Base-by-base conservation (phyloP, 2,888 invertebrate genomes). In the Morpho achilles region DNA sequence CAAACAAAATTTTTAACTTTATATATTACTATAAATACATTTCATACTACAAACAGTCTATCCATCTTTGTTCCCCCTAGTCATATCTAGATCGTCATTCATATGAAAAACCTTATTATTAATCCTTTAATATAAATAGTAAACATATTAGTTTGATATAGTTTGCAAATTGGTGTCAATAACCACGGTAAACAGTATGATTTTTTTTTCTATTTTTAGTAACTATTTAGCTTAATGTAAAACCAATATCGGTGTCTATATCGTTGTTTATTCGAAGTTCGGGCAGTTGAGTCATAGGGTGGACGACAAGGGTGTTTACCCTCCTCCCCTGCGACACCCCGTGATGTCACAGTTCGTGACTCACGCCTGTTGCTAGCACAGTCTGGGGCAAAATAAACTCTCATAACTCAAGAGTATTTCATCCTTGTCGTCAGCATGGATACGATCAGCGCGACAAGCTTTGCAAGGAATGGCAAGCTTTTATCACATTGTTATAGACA, bases 321-420 rank as follows among this genome's bases (percentile, higher is more conserved):
- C 39, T 39, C 47, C 60, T 60, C 64, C 62, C 61, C 61, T 50
- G 61, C 64, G 63, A 62, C 68, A 66, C 71, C 68, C 68, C 57
- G 59, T 72, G 70, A 72, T 71, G 72, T 71, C 71, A 71, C 59
- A 60, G 47, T 56, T 66, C 64, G 63, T 71, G 72, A 69, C 62
- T 71, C 69, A 72, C 63, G 59, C 59, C 53, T 58, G 58, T 58
- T 43, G 32, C 54, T 50, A 62, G 55, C 57, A 52, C 59, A 59
- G 63, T 58, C 57, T 59, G 59, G 63, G 59, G 54, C 56, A 53
- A 61, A 60, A 63, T 58, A 55, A 55, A 43, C 8, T 55, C 51
- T 8, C 43, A 43, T 43, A n/a, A 48, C 8, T 53, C 41, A 46
- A 45, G 50, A 41, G 53, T 43, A 50, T 41, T 49, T 53, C 40